A percentile compares a stretch with the other conserved stretches of the same genome.
Evolutionary conservation across 2,113 vertebrate genomes (phyloP).

Genomic region (Neoarius graeffei): DNA sequence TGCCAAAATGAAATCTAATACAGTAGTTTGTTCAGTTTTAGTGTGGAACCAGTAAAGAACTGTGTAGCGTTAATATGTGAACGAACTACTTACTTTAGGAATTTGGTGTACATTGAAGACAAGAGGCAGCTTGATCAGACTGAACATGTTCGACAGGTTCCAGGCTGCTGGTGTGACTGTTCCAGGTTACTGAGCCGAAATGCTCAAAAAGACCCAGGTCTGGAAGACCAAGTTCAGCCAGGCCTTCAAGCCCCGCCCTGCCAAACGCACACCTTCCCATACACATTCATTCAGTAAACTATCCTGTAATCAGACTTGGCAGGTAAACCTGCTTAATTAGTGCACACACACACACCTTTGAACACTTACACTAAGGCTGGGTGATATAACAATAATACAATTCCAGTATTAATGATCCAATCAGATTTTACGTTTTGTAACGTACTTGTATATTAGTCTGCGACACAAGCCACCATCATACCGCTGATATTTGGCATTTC

Average conservation of each 20-base stretch:
- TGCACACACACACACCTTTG: background rate
- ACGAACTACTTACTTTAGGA: slow-evolving; percentile 85
- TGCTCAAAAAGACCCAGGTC: slow-evolving; percentile 40
- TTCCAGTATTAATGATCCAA: background rate
- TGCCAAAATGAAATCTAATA: background rate
- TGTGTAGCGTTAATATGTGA: background rate
- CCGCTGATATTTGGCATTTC: background rate
- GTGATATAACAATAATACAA: background rate
- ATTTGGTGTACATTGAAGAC: slow-evolving; percentile 84
- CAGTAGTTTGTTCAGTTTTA: background rate
- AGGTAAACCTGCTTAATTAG: slow-evolving; percentile 9
- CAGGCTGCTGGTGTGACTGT: background rate
- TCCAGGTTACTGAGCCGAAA: background rate
- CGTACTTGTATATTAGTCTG: background rate
- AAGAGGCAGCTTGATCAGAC: slow-evolving; percentile 76
- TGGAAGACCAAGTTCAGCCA: slow-evolving; percentile 35
- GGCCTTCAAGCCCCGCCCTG: slow-evolving; percentile 55
- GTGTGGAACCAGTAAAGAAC: background rate
- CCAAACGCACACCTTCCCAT: slow-evolving; percentile 5
- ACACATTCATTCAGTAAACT: background rate
- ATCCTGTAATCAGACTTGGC: background rate
- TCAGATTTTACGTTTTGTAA: background rate
- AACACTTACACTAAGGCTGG: background rate
- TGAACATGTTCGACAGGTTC: slow-evolving; percentile 75
- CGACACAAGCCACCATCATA: background rate